Evolutionary conservation across 1,140 invertebrate species (phyloP).

Genomic region (Gonioctena quinquepunctata): DNA sequence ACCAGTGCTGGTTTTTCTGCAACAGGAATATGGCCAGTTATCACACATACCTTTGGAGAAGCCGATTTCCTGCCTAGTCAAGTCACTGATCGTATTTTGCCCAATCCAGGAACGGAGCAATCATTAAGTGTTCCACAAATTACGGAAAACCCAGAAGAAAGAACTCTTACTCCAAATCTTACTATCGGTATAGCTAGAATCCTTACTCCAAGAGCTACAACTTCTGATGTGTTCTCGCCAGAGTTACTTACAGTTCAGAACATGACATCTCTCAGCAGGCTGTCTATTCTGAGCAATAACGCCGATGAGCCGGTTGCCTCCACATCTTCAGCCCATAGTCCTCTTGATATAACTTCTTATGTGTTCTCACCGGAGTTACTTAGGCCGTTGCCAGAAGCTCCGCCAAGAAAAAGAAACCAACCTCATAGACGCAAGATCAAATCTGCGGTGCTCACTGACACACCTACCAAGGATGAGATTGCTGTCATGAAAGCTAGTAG

Average conservation of each 20-base stretch:
- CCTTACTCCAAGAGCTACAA: neutral
- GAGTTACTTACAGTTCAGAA: too few relatives aligned
- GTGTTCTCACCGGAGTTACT: neutral
- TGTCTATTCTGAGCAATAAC: neutral
- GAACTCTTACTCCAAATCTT: slow-evolving; percentile 12
- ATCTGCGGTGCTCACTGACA: slow-evolving; percentile 1
- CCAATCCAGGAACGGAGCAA: slow-evolving; percentile 19
- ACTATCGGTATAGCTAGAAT: neutral
- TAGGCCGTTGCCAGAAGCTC: slow-evolving; percentile 5
- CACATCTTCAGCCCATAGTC: neutral
- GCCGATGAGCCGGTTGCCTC: neutral
- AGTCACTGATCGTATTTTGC: slow-evolving; percentile 9
- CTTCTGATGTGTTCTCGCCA: too few relatives aligned
- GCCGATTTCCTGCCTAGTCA: slow-evolving; percentile 11
- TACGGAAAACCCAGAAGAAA: slow-evolving; percentile 6
- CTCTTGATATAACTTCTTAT: neutral
- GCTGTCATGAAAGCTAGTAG: neutral
- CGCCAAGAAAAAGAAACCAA: slow-evolving; percentile 9
- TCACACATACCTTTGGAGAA: slow-evolving; percentile 8
- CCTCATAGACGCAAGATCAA: slow-evolving; percentile 11
- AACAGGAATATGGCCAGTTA: slow-evolving; percentile 8
- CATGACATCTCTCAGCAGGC: neutral
- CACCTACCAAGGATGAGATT: slow-evolving; percentile 5
- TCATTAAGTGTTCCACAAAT: neutral
- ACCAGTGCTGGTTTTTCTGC: slow-evolving; percentile 8